These are phyloP conservation scores for Pandemis heparana DNA, from an alignment of 2,888 invertebrate genomes.

Conservation along the genomic window DNA sequence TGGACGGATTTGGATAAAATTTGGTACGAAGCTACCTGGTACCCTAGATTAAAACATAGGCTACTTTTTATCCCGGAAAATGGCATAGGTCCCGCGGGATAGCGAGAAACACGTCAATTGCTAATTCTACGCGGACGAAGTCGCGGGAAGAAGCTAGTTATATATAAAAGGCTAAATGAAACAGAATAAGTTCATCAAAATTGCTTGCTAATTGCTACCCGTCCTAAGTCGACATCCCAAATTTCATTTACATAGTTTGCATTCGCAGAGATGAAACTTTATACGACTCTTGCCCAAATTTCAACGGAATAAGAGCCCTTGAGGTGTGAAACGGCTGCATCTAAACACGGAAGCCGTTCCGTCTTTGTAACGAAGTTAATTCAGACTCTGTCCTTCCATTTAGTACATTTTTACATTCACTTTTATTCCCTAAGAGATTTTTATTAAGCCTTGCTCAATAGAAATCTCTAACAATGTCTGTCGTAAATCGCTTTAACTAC, in stretches of 20 bases:
- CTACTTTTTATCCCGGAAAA: too few species aligned
- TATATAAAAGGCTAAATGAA: slow-evolving; percentile 25
- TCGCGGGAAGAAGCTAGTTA: too few species aligned
- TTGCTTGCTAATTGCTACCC: slow-evolving; percentile 33
- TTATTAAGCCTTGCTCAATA: slow-evolving; percentile 52
- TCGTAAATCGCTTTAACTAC: slow-evolving; percentile 57
- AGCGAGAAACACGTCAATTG: too few species aligned
- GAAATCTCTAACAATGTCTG: slow-evolving; percentile 51
- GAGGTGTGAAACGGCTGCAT: neutral
- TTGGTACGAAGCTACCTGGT: too few species aligned
- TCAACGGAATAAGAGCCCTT: neutral
- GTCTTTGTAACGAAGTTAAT: slow-evolving; percentile 27
- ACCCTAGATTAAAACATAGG: too few species aligned
- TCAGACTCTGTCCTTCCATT: slow-evolving; percentile 17
- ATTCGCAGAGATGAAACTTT: neutral
- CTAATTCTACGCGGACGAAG: too few species aligned
- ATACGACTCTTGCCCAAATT: slow-evolving; percentile 3
- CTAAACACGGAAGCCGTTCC: neutral
- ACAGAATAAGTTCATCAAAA: slow-evolving; percentile 30
- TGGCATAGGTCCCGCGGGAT: too few species aligned
- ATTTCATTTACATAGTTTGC: slow-evolving; percentile 17
- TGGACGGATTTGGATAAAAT: too few species aligned
- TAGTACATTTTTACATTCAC: slow-evolving; percentile 31
- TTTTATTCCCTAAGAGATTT: slow-evolving; percentile 41
- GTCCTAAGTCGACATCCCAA: slow-evolving; percentile 29